Evolutionary conservation across 2,888 invertebrate genomes (phyloP).

Genomic region (Aproaerema taeniolella): DNA sequence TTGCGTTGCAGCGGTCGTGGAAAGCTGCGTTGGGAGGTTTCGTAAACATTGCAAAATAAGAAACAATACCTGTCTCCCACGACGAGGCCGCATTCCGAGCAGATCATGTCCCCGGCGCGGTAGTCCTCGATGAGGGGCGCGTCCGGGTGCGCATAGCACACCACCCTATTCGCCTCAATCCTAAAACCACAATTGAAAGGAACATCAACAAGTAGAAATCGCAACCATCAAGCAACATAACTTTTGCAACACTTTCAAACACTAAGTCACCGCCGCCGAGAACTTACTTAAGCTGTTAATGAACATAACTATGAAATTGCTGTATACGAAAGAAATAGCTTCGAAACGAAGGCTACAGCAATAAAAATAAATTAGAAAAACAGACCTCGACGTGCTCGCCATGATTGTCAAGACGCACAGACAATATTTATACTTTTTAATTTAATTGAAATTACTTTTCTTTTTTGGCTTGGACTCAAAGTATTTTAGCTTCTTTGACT

Average conservation of each 20-base stretch:
- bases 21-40: slow-evolving; percentile 37
- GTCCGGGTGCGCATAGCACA: slow-evolving; percentile 96
- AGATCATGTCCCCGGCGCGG: slow-evolving; percentile 98
- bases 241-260: slow-evolving; percentile 25
- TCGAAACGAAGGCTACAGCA: slow-evolving; percentile 35
- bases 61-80: slow-evolving; percentile 93
- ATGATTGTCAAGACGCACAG: slow-evolving; percentile 69
- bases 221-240: slow-evolving; percentile 32
- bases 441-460: slow-evolving; percentile 10
- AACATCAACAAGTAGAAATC: slow-evolving; percentile 55
- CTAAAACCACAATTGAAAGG: slow-evolving; percentile 71
- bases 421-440: slow-evolving; percentile 24
- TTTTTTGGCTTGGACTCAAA: not conserved
- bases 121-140: slow-evolving; percentile 98
- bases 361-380: slow-evolving; percentile 57
- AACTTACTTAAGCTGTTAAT: slow-evolving; percentile 38
- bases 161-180: slow-evolving; percentile 86
- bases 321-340: slow-evolving; percentile 34
- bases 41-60: slow-evolving; percentile 42
- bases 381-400: slow-evolving; percentile 83
- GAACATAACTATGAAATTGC: slow-evolving; percentile 36
- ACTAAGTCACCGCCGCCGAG: slow-evolving; percentile 18
- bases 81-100: slow-evolving; percentile 99
- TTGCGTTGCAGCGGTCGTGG: slow-evolving; percentile 34
- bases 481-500: too few relatives aligned